These are phyloP conservation scores for Nyctereutes procyonoides DNA, from an alignment of 2,113 vertebrate species.

Conservation along the genomic window DNA sequence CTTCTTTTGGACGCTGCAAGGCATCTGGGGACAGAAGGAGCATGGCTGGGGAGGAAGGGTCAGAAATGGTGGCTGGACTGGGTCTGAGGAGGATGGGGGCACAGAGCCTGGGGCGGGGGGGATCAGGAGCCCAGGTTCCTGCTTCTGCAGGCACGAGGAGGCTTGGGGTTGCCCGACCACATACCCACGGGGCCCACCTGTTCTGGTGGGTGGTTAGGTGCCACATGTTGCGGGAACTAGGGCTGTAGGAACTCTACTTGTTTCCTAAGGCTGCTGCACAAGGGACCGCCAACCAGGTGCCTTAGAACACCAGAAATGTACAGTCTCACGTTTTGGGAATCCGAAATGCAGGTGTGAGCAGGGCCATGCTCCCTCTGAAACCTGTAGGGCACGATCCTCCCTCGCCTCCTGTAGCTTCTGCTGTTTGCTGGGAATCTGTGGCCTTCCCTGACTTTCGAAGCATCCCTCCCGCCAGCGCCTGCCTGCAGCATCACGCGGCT, in stretches of 20 bases:
- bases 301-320: neutral
- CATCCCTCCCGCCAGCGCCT: fast-evolving
- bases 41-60: neutral
- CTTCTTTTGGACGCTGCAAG: neutral
- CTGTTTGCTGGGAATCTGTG: neutral
- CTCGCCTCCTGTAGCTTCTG: neutral
- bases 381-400: no score
- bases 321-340: no score
- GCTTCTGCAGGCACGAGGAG: neutral
- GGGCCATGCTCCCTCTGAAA: no score
- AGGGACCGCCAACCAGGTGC: neutral
- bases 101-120: fast-evolving
- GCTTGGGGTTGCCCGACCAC: no score
- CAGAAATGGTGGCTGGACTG: neutral
- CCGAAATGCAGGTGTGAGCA: no score
- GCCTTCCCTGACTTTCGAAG: no score
- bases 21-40: neutral
- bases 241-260: neutral
- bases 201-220: fast-evolving
- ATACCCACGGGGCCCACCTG: neutral
- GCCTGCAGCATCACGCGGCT: neutral
- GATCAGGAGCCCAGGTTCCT: neutral
- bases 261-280: neutral
- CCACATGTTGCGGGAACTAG: neutral
- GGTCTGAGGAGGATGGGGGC: neutral